Evolutionary conservation across 2,113 vertebrate genomes (phyloP).

Genomic region (Antechinus flavipes): DNA sequence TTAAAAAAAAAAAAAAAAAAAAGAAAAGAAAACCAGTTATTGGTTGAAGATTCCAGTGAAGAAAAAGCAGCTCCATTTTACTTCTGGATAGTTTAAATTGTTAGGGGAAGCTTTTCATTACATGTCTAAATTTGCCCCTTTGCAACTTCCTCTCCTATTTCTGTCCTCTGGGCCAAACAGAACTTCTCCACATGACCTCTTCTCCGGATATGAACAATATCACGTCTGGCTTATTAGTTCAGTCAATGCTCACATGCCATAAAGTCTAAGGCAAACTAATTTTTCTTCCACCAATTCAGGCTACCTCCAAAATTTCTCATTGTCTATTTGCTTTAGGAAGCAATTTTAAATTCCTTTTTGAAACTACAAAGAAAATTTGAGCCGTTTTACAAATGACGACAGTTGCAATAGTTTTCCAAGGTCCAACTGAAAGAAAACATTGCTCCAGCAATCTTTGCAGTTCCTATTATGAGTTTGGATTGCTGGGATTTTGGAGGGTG

Average conservation of each 20-base stretch:
- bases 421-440: background rate
- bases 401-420: conserved; percentile 15
- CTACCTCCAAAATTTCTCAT: background rate
- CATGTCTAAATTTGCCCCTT: background rate
- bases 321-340: background rate
- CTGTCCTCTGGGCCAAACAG: background rate
- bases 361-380: conserved; percentile 36
- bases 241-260: background rate
- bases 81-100: background rate
- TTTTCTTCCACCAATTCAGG: conserved; percentile 14
- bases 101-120: background rate
- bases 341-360: background rate
- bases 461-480: background rate
- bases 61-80: background rate
- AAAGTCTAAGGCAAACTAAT: background rate
- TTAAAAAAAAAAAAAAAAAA: background rate
- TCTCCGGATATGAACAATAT: background rate
- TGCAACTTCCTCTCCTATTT: background rate
- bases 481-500: background rate
- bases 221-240: background rate
- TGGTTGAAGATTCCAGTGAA: background rate
- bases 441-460: background rate
- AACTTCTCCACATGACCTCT: background rate
- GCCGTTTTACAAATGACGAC: background rate
- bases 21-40: background rate